Base-by-base conservation (phyloP, 1,140 invertebrate genomes). In the Helicoverpa armigera region DNA sequence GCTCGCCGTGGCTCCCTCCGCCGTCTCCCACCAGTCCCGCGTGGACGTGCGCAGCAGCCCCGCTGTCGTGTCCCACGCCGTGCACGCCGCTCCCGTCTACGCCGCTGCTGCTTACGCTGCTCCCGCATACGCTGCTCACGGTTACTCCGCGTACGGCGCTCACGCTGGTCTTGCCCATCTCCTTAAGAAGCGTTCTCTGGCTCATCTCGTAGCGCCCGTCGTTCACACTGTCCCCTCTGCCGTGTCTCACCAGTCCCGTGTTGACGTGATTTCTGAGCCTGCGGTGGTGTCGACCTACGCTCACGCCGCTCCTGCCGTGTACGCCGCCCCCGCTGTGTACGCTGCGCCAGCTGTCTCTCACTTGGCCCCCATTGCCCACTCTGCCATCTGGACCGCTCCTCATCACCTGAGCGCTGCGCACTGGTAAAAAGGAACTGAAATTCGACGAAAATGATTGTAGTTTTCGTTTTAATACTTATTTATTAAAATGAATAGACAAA, bases 21-120 rank as follows among this genome's bases (percentile, higher is more conserved):
- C 87, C 23, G 93, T 95, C 1, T 95, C 95, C 0, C 94, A 95
- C 67, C 94, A 95, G 81, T 93, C 94, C 81, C 92, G 89, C 23
- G 87, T 89, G 14, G 89, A 90, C 56, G 83, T 89, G 14, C 83
- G 92, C 87, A 86, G 88, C 65, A 87, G 90, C 43, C 89, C 92
- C 51, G 89, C 91, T 35, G 81, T 93, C 12, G 86, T 86, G 1
- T 67, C 82, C 35, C 85, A 85, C 80, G 75, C 79, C 61, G 56
- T 81, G 7, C 80, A 84, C 53, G 83, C 77, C 61, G 72, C 80
- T 70, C 86, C 86, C 12, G 79, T 84, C 51, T 70, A 86, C 61
- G 80, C 85, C 65, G 43, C 76, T 7, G 16, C 78, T 58, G 69
- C 69, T 16, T 58, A 76, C 43, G 53, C 65, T n/a, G 65, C 74